Evolutionary conservation across 2,797 vertebrate genomes (phyloP).

Genomic region (Lemur catta): DNA sequence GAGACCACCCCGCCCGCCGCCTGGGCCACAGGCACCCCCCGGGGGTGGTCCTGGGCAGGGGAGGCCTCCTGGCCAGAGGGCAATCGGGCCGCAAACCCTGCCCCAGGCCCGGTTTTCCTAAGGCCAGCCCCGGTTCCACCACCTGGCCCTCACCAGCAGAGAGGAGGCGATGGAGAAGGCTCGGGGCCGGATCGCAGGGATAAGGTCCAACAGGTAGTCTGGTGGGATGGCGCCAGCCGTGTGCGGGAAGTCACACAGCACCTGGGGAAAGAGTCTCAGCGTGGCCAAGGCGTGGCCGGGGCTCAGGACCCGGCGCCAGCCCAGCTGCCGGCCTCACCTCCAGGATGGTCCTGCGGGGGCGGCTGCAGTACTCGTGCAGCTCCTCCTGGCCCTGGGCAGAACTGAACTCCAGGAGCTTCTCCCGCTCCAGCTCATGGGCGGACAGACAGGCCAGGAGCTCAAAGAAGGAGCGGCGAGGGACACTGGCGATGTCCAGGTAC

Average conservation of each 20-base stretch:
- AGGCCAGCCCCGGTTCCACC: too few relatives aligned
- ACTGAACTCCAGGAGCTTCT: slow-evolving; percentile 93
- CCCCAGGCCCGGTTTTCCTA: background rate
- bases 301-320: accelerated
- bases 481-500: slow-evolving; percentile 90
- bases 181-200: slow-evolving; percentile 93
- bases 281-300: accelerated
- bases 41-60: accelerated
- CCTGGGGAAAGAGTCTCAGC: slow-evolving; percentile 80
- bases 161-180: slow-evolving; percentile 97
- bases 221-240: slow-evolving; percentile 86
- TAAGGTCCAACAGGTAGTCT: slow-evolving; percentile 92
- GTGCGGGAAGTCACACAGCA: slow-evolving; percentile 92
- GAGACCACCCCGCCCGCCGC: background rate
- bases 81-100: background rate
- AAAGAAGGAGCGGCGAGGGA: slow-evolving; percentile 96
- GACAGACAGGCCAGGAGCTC: slow-evolving; percentile 90
- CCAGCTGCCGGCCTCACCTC: slow-evolving; percentile 84
- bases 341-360: slow-evolving; percentile 90
- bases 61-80: too few relatives aligned
- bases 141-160: slow-evolving; percentile 84
- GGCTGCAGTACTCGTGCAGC: slow-evolving; percentile 91
- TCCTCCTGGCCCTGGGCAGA: slow-evolving; percentile 92
- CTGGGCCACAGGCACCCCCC: background rate
- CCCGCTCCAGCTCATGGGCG: slow-evolving; percentile 87